These are phyloP conservation scores for Hartigia nigra DNA, from an alignment of 2,888 invertebrate species.

Conservation along the genomic window DNA sequence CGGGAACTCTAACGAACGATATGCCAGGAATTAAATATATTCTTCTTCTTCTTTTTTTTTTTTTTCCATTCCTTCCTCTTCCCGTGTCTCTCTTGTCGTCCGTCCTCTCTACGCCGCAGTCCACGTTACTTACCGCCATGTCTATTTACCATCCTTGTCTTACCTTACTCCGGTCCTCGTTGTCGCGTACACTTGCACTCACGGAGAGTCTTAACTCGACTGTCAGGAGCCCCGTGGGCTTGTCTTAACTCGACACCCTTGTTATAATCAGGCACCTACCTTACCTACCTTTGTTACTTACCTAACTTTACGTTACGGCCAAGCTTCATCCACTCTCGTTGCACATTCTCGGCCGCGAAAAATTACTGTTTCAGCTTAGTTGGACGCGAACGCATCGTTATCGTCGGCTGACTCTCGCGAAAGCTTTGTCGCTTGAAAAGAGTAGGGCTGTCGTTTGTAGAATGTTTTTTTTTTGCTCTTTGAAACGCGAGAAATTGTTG, in stretches of 20 bases:
- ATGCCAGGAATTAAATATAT: conserved; percentile 37
- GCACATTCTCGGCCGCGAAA: background rate
- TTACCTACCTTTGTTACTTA: background rate
- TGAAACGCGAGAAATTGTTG: background rate
- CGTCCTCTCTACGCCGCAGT: background rate
- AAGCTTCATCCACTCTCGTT: background rate
- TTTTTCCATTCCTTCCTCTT: no score
- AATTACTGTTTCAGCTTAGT: background rate
- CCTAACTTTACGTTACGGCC: background rate
- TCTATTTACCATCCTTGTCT: background rate
- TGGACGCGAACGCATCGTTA: background rate
- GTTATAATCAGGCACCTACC: background rate
- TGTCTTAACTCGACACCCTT: background rate
- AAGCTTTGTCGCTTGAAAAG: conserved; percentile 10
- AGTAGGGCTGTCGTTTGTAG: background rate
- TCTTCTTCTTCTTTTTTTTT: background rate
- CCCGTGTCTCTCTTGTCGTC: no score
- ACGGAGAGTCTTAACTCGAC: background rate
- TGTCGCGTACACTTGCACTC: background rate
- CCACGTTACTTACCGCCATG: background rate
- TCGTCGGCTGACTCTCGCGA: conserved; percentile 1
- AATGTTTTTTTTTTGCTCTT: no score
- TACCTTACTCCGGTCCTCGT: background rate
- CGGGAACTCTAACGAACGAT: conserved; percentile 34
- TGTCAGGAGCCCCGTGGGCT: background rate